These are phyloP conservation scores for Labeo catla DNA, from an alignment of 2,113 vertebrate species.

Conservation along the genomic window DNA sequence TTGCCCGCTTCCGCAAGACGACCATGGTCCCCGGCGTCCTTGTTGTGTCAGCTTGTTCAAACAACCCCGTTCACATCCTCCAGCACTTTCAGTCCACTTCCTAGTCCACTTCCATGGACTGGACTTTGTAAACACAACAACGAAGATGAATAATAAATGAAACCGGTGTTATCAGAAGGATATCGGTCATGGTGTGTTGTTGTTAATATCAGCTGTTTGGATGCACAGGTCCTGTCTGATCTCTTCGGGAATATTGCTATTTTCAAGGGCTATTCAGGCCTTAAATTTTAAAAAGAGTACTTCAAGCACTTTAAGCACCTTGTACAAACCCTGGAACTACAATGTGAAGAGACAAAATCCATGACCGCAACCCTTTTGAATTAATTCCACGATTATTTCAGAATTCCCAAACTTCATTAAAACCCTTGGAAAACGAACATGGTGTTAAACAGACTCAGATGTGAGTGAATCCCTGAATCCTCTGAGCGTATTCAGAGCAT, in stretches of 20 bases:
- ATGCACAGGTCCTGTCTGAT: no score
- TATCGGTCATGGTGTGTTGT: background rate
- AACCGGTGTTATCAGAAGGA: background rate
- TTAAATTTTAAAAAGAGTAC: no score
- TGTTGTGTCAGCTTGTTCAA: background rate
- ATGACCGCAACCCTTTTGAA: background rate
- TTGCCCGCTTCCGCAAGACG: background rate
- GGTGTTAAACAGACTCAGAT: background rate
- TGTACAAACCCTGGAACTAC: background rate
- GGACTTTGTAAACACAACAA: background rate
- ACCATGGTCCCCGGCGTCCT: background rate
- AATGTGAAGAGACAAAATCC: background rate
- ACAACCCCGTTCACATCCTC: background rate
- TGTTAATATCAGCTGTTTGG: background rate
- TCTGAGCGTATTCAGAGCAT: constrained; percentile 72
- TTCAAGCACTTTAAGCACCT: no score
- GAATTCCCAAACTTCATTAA: background rate
- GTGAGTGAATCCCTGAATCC: constrained; percentile 44
- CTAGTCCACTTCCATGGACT: background rate
- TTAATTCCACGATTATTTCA: background rate
- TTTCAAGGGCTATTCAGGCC: no score
- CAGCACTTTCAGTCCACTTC: background rate
- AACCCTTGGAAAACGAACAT: background rate
- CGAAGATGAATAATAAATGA: background rate
- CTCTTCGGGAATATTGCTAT: no score